phyloP scores from a whole-genome alignment of 2,113 vertebrate genomes.

The Heloderma charlesbogerti region DNA sequence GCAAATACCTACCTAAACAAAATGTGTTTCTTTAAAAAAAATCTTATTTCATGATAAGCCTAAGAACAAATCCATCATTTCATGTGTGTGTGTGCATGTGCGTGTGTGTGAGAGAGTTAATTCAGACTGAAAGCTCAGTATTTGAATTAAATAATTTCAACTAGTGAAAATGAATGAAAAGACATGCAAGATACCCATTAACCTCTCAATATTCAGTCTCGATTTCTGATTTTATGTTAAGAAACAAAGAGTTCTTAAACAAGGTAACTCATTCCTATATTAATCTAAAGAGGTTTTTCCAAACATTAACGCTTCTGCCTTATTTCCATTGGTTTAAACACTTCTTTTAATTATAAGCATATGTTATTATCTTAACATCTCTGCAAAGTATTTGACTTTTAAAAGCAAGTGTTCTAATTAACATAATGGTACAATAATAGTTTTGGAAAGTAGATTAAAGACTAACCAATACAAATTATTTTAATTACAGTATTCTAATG shows the following conservation, averaged over 20 bases:
- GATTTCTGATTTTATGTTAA: slow-evolving; percentile 76
- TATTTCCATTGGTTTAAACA: slow-evolving; percentile 85
- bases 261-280: slow-evolving; percentile 75
- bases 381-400: slow-evolving; percentile 60
- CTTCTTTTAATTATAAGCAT: slow-evolving; percentile 81
- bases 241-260: slow-evolving; percentile 77
- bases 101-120: too few species aligned
- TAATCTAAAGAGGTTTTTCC: slow-evolving; percentile 85
- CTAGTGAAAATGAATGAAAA: slow-evolving; percentile 65
- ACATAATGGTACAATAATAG: slow-evolving; percentile 56
- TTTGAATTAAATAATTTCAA: slow-evolving; percentile 51
- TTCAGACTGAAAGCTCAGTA: too few species aligned
- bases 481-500: slow-evolving; percentile 45
- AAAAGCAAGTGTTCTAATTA: slow-evolving; percentile 68
- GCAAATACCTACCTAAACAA: slow-evolving; percentile 21
- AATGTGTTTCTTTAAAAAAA: slow-evolving; percentile 48
- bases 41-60: background rate
- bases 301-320: slow-evolving; percentile 87
- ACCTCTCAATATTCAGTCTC: slow-evolving; percentile 63
- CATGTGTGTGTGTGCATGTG: background rate
- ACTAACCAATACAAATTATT: slow-evolving; percentile 40
- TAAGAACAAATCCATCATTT: slow-evolving; percentile 16
- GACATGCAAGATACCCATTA: slow-evolving; percentile 45
- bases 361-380: slow-evolving; percentile 77
- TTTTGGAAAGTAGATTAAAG: slow-evolving; percentile 55